A percentile compares a stretch with the other conserved stretches of the same genome.
These are phyloP conservation scores for Glaucomys volans DNA, from an alignment of 2,113 vertebrate species.

Conservation along the genomic window DNA sequence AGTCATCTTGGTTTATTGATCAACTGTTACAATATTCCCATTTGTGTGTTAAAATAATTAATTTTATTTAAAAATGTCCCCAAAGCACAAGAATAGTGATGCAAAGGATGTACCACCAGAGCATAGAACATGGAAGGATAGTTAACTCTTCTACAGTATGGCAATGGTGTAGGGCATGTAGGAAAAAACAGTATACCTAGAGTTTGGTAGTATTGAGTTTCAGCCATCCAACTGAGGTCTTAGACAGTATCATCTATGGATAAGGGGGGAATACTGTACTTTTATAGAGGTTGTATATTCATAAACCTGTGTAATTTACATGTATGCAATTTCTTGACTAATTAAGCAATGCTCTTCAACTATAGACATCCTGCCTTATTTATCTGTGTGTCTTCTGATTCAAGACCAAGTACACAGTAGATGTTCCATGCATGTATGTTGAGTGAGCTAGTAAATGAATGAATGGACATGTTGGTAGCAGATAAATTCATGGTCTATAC, in stretches of 20 bases:
- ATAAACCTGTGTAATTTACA: not conserved
- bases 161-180: not conserved
- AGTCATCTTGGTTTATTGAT: not conserved
- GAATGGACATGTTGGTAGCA: not conserved
- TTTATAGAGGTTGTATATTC: not conserved
- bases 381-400: not conserved
- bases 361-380: not conserved
- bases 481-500: not conserved
- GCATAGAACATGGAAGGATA: not conserved
- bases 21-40: not conserved
- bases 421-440: fast-evolving
- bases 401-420: not conserved
- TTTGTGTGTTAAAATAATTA: not conserved
- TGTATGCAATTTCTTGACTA: not conserved
- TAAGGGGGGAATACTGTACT: not conserved
- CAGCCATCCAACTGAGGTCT: not conserved
- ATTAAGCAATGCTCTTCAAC: not conserved
- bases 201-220: not conserved
- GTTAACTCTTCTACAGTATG: not conserved
- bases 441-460: not conserved
- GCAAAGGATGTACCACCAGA: no score
- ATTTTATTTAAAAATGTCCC: not conserved
- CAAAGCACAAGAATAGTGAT: not conserved
- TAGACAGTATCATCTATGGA: not conserved
- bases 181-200: no score